Evolutionary conservation across 2,113 vertebrate species (phyloP).

Genomic region (Bos javanicus): DNA sequence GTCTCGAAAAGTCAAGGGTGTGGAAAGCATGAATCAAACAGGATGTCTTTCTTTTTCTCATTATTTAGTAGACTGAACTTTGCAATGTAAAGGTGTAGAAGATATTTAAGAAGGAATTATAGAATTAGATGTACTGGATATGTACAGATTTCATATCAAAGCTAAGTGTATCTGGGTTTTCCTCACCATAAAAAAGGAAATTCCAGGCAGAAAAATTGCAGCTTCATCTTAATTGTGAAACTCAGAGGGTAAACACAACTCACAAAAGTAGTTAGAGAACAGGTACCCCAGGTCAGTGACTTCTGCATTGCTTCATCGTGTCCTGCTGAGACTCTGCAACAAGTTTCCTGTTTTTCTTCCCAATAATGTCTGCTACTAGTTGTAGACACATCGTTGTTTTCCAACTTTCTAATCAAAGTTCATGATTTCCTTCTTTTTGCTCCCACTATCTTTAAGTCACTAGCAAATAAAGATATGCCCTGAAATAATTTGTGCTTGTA

Average conservation of each 20-base stretch:
- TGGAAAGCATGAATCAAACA: not conserved
- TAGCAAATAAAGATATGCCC: not conserved
- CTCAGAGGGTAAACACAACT: not conserved
- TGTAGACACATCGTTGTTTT: not conserved
- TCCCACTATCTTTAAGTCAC: not conserved
- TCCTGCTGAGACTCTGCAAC: not conserved
- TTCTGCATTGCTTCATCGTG: fast-evolving
- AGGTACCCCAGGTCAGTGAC: no score
- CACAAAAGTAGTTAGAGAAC: not conserved
- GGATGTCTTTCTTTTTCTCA: not conserved
- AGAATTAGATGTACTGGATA: not conserved
- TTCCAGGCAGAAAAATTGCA: not conserved
- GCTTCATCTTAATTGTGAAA: not conserved
- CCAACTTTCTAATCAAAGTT: not conserved
- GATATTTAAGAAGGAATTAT: not conserved
- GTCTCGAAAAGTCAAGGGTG: not conserved
- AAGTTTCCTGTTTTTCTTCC: not conserved
- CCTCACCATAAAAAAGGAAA: not conserved
- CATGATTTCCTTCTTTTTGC: not conserved
- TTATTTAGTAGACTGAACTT: not conserved
- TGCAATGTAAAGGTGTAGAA: not conserved
- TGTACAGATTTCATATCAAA: not conserved
- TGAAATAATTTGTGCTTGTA: not conserved
- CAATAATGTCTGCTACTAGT: not conserved
- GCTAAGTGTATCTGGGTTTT: not conserved